Evolutionary conservation across 2,113 vertebrate genomes (phyloP), one percentile per base, ranked within the genome.

Genomic region (Psammodynastes pulverulentus): DNA sequence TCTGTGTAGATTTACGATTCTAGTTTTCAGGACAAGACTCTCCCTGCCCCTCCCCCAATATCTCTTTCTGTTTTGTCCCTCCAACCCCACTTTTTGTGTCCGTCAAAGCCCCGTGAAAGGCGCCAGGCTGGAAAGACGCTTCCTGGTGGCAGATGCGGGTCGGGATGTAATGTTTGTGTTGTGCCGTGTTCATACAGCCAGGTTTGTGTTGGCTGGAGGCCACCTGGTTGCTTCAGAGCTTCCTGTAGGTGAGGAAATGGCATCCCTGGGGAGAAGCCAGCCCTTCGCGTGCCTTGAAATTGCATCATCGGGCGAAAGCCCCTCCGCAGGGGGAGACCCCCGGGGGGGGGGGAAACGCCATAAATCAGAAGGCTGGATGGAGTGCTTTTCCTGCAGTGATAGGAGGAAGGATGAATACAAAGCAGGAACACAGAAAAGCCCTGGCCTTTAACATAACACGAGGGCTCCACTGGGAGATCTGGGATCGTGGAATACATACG

Each of bases 171-270:
- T 72, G 0, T 94, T 94, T 93, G 94, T 93, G 91, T 45, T 91
- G 72, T 5, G 34, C 92, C 89, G 92, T 96, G 96, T 97, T 97
- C 97, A 97, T 95, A 95, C 94, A 96, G 94, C 93, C 90, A 0
- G 91, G 96, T 97, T 98, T 97, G 93, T 72, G 0, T 97, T 98
- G 97, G 98, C 96, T 0, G 19, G 0, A 0, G 87, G 96, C 97
- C 97, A 96, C 93, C 90, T 29, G 9, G 96, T 0, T 0, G 91
- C 94, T 97, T 95, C 95, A 97, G 87, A 45, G 90, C 92, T 94
- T 91, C 87, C 95, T 93, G 48, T 24, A 93, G 89, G 92, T 0
- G 90, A 96, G 94, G 94, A 97, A 97, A 96, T 95, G 94, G 95
- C 96, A 95, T 95, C 89, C 94, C 92, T 95, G 2, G 92, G 95